Evolutionary conservation across 2,888 invertebrate species (phyloP), one percentile per base, ranked within the genome.

Genomic region (Eupithecia abbreviata): DNA sequence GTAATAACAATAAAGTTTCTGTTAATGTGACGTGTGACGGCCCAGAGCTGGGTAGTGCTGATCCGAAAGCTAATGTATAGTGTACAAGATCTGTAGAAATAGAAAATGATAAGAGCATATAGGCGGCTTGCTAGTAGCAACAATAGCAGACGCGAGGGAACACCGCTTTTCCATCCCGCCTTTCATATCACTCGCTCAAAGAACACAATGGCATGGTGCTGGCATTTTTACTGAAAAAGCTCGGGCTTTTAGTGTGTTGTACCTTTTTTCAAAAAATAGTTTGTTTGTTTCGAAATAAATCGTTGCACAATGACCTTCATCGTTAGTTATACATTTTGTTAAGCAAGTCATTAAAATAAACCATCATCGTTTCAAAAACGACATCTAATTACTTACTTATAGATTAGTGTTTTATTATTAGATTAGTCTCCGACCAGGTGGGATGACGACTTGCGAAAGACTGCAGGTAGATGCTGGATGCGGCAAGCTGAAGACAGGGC

Each of bases 1-100:
- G 76, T 80, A 81, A 79, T 83, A 81, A 77, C 82, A 79, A 82
- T 82, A 82, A 82, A 80, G 76, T 69, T 73, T 75, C 66, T 75
- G 45, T 55, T 79, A 80, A 81, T 79, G 78, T 79, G 75, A 74
- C 73, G 67, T 77, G 49, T 69, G 72, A 71, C 76, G 81, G 67
- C 79, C 71, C 73, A 74, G 68, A 70, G 55, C 77, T 77, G 75
- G 71, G 70, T 15, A 75, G 67, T 74, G 73, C 78, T 78, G 78
- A 73, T 76, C 68, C 76, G 77, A 77, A 82, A 80, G 78, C 77
- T 79, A 79, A 82, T 80, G 55, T 58, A 74, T 75, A 67, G 62
- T 73, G 76, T 79, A 73, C 71, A 49, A 81, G 74, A 77, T 79
- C 73, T 81, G 68, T 72, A 73, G 42, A 58, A 68, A 58, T 30